phyloP scores from a whole-genome alignment of 2,888 invertebrate species.

The Monoplex corrugatus region DNA sequence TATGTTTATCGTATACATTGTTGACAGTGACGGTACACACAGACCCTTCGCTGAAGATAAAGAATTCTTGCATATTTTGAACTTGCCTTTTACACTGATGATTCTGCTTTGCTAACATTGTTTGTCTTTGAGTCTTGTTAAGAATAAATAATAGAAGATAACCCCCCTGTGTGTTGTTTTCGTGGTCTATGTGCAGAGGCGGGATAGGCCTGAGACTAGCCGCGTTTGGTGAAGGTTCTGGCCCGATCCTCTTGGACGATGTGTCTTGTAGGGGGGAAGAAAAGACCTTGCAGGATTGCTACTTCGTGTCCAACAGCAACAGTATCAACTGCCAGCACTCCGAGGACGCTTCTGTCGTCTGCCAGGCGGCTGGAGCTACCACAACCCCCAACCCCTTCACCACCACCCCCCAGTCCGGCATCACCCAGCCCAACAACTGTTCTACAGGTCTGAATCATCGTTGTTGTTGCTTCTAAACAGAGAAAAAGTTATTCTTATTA shows the following conservation, averaged over 20 bases:
- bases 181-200: slow-evolving; percentile 52
- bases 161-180: background rate
- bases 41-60: too few relatives aligned
- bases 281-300: slow-evolving; percentile 84
- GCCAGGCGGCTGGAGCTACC: slow-evolving; percentile 59
- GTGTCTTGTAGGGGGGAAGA: slow-evolving; percentile 85
- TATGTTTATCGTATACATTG: too few relatives aligned
- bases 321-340: slow-evolving; percentile 88
- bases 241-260: slow-evolving; percentile 75
- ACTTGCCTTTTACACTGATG: too few relatives aligned
- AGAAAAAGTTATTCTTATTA: too few relatives aligned
- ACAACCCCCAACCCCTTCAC: slow-evolving; percentile 57
- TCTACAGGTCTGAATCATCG: background rate
- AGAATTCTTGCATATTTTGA: too few relatives aligned
- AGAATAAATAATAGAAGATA: background rate
- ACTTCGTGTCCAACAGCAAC: slow-evolving; percentile 85
- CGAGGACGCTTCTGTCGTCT: slow-evolving; percentile 87
- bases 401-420: slow-evolving; percentile 56
- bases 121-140: too few relatives aligned
- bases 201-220: slow-evolving; percentile 53
- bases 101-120: too few relatives aligned
- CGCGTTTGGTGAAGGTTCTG: slow-evolving; percentile 66
- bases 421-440: slow-evolving; percentile 33
- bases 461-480: too few relatives aligned
- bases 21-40: too few relatives aligned